A percentile compares a stretch with the other conserved stretches of the same genome.
Conservation (phyloP, 2,113 vertebrate genomes). For the Trochalopteron elliotii region DNA sequence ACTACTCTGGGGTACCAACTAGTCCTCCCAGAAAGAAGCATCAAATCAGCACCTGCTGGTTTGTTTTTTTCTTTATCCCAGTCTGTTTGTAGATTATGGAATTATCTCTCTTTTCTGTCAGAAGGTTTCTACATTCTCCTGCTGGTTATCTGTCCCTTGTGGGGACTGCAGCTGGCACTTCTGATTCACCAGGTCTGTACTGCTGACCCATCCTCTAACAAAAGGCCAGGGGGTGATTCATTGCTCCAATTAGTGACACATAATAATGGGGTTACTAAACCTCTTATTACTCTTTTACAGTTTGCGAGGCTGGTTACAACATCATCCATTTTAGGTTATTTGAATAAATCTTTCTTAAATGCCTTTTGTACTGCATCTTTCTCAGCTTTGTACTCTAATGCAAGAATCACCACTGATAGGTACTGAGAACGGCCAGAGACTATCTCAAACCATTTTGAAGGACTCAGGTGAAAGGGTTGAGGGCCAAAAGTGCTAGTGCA, state of each 20-base stretch:
- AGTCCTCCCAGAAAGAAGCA: background rate
- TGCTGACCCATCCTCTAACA: background rate
- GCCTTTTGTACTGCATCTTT: background rate
- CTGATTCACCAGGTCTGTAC: background rate
- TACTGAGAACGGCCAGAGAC: background rate
- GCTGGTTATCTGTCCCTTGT: background rate
- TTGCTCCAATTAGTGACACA: background rate
- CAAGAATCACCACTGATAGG: background rate
- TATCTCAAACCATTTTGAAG: background rate
- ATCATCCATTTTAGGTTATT: background rate
- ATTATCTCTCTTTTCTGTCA: background rate
- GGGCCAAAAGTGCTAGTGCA: background rate
- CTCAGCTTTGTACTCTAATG: background rate
- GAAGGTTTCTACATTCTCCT: background rate
- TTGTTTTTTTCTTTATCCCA: background rate
- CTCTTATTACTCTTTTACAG: background rate
- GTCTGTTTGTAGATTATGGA: background rate
- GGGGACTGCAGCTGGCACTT: background rate
- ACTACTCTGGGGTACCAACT: background rate
- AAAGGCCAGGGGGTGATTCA: background rate
- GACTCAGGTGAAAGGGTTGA: background rate
- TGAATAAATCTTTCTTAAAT: background rate
- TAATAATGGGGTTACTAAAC: background rate
- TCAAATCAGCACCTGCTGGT: background rate
- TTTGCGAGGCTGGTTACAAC: background rate